phyloP scores from a whole-genome alignment of 2,888 invertebrate species.

The Microplitis manilae region DNA sequence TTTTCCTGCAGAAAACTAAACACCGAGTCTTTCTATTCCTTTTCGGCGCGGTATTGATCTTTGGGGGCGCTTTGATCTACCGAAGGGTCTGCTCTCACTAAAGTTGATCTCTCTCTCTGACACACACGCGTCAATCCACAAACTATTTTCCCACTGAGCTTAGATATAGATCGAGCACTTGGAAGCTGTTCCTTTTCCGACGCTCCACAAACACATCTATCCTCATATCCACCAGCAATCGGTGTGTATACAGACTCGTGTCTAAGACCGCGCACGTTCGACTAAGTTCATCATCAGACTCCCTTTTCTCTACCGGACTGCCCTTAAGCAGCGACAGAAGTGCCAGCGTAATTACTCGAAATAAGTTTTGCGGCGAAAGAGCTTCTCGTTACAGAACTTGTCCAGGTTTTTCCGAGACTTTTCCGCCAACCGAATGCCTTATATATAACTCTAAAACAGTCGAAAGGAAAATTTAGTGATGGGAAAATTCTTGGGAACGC shows the following conservation, averaged over 20 bases:
- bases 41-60: conserved; percentile 68
- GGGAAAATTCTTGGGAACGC: conserved; percentile 15
- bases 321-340: conserved; percentile 55
- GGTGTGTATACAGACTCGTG: neutral
- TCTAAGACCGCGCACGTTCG: conserved; percentile 55
- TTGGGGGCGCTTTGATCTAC: conserved; percentile 69
- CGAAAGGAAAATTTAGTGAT: neutral
- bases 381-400: conserved; percentile 58
- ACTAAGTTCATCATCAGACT: conserved; percentile 66
- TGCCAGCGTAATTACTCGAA: conserved; percentile 67
- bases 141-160: conserved; percentile 40
- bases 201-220: conserved; percentile 12
- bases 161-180: neutral
- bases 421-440: neutral
- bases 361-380: conserved; percentile 65
- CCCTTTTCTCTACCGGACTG: conserved; percentile 43
- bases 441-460: too few relatives aligned
- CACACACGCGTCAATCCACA: conserved; percentile 39
- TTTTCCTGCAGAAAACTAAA: conserved; percentile 43
- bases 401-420: conserved; percentile 14
- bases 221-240: neutral
- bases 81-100: conserved; percentile 58
- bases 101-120: conserved; percentile 24
- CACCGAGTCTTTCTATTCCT: conserved; percentile 44
- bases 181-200: neutral